Percentiles rank a stretch among this genome's conserved stretches.
These are phyloP conservation scores for Diorhabda sublineata DNA, from an alignment of 1,140 invertebrate genomes.

Conservation along the genomic window DNA sequence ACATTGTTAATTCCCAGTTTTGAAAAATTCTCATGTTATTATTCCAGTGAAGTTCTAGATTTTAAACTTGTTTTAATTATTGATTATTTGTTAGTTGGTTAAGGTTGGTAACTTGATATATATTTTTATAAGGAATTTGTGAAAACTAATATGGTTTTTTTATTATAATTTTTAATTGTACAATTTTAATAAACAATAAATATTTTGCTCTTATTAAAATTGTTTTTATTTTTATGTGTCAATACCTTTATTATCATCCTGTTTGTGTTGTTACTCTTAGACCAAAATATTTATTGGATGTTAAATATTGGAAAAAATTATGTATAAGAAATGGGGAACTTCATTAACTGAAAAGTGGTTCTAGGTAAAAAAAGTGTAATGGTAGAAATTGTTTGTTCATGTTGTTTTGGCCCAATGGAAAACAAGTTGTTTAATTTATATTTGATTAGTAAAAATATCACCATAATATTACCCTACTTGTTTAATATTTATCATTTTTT, in stretches of 20 bases:
- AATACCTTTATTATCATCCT: constrained; percentile 9
- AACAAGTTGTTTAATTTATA: too few relatives aligned
- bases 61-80: constrained; percentile 6
- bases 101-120: background rate
- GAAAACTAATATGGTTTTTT: constrained; percentile 22
- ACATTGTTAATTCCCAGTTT: too few relatives aligned
- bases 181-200: constrained; percentile 42
- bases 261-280: constrained; percentile 12
- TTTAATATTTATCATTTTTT: too few relatives aligned
- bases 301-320: constrained; percentile 21
- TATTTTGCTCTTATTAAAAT: constrained; percentile 35
- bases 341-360: too few relatives aligned
- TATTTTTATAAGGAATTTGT: constrained; percentile 19
- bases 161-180: constrained; percentile 23
- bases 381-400: too few relatives aligned
- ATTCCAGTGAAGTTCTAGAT: background rate
- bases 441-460: too few relatives aligned
- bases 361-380: too few relatives aligned
- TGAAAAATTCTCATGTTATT: too few relatives aligned
- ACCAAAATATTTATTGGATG: constrained; percentile 42
- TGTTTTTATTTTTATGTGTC: constrained; percentile 26
- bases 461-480: too few relatives aligned
- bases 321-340: too few relatives aligned
- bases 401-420: too few relatives aligned
- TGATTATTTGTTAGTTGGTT: constrained; percentile 1